Base-by-base conservation (phyloP, 2,888 invertebrate genomes). In the Trichopoda pennipes region DNA sequence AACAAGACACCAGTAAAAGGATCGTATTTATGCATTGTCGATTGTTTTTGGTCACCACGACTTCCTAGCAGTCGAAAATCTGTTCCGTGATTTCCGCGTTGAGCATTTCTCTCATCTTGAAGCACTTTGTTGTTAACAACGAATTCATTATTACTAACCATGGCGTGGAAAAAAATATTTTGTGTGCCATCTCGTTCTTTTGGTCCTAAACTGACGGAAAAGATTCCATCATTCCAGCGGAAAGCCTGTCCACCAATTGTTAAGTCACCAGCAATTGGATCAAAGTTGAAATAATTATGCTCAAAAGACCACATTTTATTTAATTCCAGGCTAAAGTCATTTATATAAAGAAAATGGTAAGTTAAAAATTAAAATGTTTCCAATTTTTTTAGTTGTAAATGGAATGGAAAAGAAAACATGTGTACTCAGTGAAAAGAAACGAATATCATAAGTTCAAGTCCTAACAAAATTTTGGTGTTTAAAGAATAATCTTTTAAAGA, bases 211-310 rank as follows among this genome's bases (percentile, higher is more conserved):
- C 94, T 94, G 1, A 95, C 89, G 78, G 96, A 95, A 90, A 96
- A 96, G 14, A 96, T 92, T 0, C 96, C 96, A 87, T 96, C 96
- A 83, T 93, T 94, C 96, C 96, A 96, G 87, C 95, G 94, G 91
- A 96, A 96, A 0, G 92, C 90, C 85, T 94, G 93, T 0, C 94
- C 95, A 42, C 94, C 94, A 66, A 96, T 92, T 63, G 92, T 92
- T 73, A 95, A 93, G 85, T 94, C 94, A 0, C 95, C 95, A 86
- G 92, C 91, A 0, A 93, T 86, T 0, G 96, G 95, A 87, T 95
- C 95, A 85, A 95, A 93, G 86, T 93, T 93, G 90, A 96, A 96
- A 87, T 93, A 96, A 87, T 95, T 95, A 86, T 96, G 96, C 0
- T 89, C 88, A n/a, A 94, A 92, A 47, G 95, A 90, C 95, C 96